These are phyloP conservation scores for Macroglossus sobrinus DNA, from an alignment of 2,113 vertebrate genomes.

Conservation along the genomic window DNA sequence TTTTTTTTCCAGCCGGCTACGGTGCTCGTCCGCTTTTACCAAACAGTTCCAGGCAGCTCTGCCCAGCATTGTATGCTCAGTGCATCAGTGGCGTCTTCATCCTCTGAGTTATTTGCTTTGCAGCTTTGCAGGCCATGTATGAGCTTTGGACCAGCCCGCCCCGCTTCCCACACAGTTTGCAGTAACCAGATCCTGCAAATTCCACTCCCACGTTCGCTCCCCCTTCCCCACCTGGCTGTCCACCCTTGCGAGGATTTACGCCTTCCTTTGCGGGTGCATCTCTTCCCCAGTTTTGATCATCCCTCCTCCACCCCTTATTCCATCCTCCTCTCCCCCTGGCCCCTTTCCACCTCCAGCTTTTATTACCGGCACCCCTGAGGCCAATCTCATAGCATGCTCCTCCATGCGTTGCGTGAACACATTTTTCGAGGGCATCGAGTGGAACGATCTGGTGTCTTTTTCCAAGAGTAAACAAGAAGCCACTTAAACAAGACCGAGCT, in stretches of 20 bases:
- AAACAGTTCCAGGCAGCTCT: background rate
- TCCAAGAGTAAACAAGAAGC: background rate
- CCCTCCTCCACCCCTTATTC: background rate
- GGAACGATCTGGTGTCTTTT: constrained; percentile 11
- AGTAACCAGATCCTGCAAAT: background rate
- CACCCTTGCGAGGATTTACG: background rate
- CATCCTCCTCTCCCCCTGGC: background rate
- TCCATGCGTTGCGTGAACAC: background rate
- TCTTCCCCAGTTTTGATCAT: background rate
- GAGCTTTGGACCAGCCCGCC: background rate
- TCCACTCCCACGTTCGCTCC: background rate
- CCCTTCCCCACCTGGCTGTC: background rate
- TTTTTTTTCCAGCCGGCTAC: background rate
- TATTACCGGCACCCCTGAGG: background rate
- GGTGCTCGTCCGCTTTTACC: background rate
- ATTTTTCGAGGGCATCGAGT: constrained; percentile 15
- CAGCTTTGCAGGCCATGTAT: too few species aligned
- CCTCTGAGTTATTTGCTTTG: background rate
- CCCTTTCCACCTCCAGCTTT: background rate
- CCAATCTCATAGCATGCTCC: background rate
- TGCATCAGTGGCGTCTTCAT: background rate
- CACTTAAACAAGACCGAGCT: background rate
- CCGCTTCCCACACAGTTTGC: background rate
- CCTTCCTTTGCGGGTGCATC: background rate
- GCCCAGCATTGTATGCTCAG: background rate